Percentiles rank a stretch among this genome's conserved stretches.
Conservation (phyloP, 2,113 vertebrate species). For the Salvelinus alpinus region DNA sequence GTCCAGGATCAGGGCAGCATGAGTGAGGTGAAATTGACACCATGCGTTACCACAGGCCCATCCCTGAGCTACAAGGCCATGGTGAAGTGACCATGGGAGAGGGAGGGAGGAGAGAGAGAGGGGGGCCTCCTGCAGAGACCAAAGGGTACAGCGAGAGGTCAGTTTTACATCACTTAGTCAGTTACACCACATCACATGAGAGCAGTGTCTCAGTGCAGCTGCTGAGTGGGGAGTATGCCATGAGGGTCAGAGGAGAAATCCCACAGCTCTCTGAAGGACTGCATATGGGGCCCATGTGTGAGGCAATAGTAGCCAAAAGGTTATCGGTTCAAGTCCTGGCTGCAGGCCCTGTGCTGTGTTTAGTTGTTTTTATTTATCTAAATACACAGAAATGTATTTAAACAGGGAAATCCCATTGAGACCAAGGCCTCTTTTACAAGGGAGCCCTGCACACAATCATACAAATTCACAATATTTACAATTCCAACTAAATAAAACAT, state of each 20-base stretch:
- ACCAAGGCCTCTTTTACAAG: too few relatives aligned
- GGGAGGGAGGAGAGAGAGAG: background rate
- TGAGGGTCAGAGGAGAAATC: slow-evolving; percentile 1
- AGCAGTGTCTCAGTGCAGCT: background rate
- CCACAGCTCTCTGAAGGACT: background rate
- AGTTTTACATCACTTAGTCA: too few relatives aligned
- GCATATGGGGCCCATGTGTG: background rate
- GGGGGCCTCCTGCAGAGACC: too few relatives aligned
- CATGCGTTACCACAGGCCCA: slow-evolving; percentile 4
- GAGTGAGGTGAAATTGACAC: slow-evolving; percentile 8
- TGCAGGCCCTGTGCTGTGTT: too few relatives aligned
- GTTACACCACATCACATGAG: too few relatives aligned
- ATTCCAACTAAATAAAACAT: too few relatives aligned
- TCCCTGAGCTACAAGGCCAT: background rate
- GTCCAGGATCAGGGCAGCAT: background rate
- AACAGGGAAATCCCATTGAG: too few relatives aligned
- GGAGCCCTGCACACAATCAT: too few relatives aligned
- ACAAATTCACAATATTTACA: too few relatives aligned
- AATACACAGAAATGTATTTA: too few relatives aligned
- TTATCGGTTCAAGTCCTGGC: background rate
- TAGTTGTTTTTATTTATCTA: too few relatives aligned
- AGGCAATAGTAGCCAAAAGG: background rate
- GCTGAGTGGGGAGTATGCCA: slow-evolving; percentile 6
- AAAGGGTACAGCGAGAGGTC: too few relatives aligned
- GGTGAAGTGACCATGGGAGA: background rate